Conservation (phyloP, 2,888 invertebrate genomes). For the Caenorhabditis wallacei region DNA sequence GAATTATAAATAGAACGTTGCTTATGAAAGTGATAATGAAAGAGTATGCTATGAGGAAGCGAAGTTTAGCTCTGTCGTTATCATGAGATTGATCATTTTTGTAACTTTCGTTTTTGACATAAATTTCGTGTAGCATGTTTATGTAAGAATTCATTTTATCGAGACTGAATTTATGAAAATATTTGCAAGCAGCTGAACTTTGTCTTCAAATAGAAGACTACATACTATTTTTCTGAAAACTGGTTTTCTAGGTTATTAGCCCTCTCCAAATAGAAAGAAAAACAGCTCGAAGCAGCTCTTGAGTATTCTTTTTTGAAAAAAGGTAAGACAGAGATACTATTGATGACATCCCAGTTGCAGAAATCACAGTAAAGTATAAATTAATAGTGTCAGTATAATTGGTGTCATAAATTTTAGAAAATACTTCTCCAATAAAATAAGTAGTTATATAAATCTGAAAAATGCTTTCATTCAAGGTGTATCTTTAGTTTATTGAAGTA, state of each 20-base stretch:
- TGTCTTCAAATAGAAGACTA: no score
- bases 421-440: neutral
- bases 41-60: neutral
- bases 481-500: neutral
- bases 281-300: no score
- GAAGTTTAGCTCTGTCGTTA: neutral
- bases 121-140: neutral
- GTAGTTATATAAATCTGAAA: neutral
- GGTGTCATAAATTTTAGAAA: neutral
- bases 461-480: neutral
- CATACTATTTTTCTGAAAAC: no score
- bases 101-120: neutral
- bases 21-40: neutral
- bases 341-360: neutral
- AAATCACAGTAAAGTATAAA: neutral
- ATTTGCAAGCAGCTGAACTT: no score
- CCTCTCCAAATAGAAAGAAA: no score
- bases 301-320: neutral
- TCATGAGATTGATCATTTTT: neutral
- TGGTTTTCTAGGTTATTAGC: no score
- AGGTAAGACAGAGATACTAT: neutral
- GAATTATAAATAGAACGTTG: neutral
- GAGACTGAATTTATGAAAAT: no score
- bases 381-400: neutral
- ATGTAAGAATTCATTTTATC: no score